Percentiles rank a stretch among this genome's conserved stretches.
phyloP scores from a whole-genome alignment of 2,888 invertebrate genomes.

The Acronicta aceris region DNA sequence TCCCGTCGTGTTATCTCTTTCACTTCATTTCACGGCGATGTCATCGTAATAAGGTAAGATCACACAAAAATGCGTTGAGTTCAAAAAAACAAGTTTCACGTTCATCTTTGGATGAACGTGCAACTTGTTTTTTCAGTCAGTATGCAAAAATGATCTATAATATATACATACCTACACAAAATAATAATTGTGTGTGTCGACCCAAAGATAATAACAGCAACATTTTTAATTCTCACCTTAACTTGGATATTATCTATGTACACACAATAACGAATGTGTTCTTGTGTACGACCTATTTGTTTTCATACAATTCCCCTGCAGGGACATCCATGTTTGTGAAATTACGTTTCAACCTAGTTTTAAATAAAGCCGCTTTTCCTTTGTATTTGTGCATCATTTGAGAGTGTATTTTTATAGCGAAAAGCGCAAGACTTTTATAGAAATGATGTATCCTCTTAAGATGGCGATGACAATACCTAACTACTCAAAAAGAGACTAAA shows the following conservation, averaged over 20 bases:
- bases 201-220: too few relatives aligned
- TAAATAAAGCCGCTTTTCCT: slow-evolving; percentile 2
- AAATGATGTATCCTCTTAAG: background rate
- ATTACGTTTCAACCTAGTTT: slow-evolving; percentile 7
- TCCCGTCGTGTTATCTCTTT: slow-evolving; percentile 22
- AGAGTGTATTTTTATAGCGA: background rate
- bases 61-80: too few relatives aligned
- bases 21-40: slow-evolving; percentile 16
- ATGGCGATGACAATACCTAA: background rate
- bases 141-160: too few relatives aligned
- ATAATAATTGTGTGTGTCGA: too few relatives aligned
- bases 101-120: too few relatives aligned
- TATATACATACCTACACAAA: too few relatives aligned
- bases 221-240: too few relatives aligned
- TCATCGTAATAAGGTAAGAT: background rate
- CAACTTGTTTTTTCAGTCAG: too few relatives aligned
- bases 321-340: slow-evolving; percentile 8
- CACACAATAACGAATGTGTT: background rate
- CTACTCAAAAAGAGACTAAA: too few relatives aligned
- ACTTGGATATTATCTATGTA: too few relatives aligned
- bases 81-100: too few relatives aligned
- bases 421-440: background rate
- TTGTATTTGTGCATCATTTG: slow-evolving; percentile 7
- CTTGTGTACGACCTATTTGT: slow-evolving; percentile 4
- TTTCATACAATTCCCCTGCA: slow-evolving; percentile 6